These are phyloP conservation scores for Imbricaverruca yamaguchii DNA, from an alignment of 2,888 invertebrate species.

Conservation along the genomic window DNA sequence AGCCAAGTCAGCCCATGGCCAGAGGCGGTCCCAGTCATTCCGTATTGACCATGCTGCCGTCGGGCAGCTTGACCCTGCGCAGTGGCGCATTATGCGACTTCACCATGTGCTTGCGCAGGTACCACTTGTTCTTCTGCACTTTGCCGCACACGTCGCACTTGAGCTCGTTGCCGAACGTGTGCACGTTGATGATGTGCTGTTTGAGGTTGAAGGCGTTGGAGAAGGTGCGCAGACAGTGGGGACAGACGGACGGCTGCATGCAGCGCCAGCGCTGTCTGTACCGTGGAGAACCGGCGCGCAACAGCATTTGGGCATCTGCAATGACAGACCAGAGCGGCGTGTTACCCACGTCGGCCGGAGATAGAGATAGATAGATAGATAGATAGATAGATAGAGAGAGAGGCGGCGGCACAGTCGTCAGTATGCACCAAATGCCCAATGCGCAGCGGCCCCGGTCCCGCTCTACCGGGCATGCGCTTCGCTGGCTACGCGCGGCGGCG, in stretches of 20 bases:
- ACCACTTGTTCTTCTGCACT: conserved; percentile 40
- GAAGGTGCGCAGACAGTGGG: conserved; percentile 40
- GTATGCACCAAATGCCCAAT: too few species aligned
- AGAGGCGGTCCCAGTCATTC: conserved; percentile 14
- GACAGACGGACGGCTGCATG: conserved; percentile 40
- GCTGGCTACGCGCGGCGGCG: too few species aligned
- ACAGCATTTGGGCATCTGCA: conserved; percentile 16
- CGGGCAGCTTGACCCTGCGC: conserved; percentile 30
- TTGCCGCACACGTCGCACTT: conserved; percentile 38
- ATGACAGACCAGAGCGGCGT: conserved; percentile 15
- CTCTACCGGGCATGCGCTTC: too few species aligned
- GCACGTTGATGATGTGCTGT: conserved; percentile 41
- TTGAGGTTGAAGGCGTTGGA: conserved; percentile 40
- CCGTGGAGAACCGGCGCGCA: conserved; percentile 21
- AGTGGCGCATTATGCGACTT: conserved; percentile 40
- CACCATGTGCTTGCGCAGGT: conserved; percentile 40
- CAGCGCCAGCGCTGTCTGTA: conserved; percentile 38
- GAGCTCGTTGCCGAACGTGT: conserved; percentile 39
- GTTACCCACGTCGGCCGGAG: neutral
- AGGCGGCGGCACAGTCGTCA: too few species aligned
- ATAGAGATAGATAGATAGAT: too few species aligned
- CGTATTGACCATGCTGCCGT: conserved; percentile 23
- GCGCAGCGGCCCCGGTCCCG: too few species aligned
- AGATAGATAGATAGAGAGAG: too few species aligned
- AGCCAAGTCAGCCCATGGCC: neutral